Evolutionary conservation across 1,140 invertebrate genomes (phyloP), one percentile per base, ranked within the genome.

Genomic region (Panonychus citri): DNA sequence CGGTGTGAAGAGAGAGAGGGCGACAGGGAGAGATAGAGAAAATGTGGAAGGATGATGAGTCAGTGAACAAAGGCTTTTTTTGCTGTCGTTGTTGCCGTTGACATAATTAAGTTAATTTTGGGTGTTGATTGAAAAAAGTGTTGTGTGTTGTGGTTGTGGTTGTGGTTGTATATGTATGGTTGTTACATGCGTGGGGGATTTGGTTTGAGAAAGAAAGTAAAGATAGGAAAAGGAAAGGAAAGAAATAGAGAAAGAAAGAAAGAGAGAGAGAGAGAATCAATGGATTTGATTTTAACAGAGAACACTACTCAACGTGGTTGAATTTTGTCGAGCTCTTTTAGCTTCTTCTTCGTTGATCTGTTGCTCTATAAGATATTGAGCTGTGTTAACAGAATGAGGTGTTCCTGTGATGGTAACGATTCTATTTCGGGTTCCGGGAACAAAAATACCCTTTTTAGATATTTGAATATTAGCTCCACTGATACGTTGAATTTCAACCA

Each of bases 381-480:
- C 89, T 70, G 80, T 83, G 68, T 75, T 76, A 69, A 94, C 88
- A 70, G 84, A 82, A 73, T 78, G 80, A 62, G 80, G 78, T 65
- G 79, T 79, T 71, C 89, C 90, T 66, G 81, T 82, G 71, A 94
- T 91, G 70, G 88, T 89, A 60, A 96, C 91, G 71, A 94, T 88
- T 66, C 91, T 81, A 76, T 94, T 93, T 69, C 87, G 83, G 59
- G 88, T 93, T 69, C 89, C 87, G 62, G 89, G 88, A 65, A 85
- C 85, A 75, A 88, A 94, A 66, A 85, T 85, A 67, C 89, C 90
- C 75, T 95, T 94, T 77, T 96, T 96, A 62, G 88, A 93, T 71
- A 96, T 94, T 76, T 95, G 89, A 72, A 96, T 89, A 74, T 85
- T 91, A 68, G 89, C 88, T 69, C 88, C 87, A 69, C 85, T 91